Conservation (phyloP, 1,140 invertebrate species). For the Hyphantria cunea region DNA sequence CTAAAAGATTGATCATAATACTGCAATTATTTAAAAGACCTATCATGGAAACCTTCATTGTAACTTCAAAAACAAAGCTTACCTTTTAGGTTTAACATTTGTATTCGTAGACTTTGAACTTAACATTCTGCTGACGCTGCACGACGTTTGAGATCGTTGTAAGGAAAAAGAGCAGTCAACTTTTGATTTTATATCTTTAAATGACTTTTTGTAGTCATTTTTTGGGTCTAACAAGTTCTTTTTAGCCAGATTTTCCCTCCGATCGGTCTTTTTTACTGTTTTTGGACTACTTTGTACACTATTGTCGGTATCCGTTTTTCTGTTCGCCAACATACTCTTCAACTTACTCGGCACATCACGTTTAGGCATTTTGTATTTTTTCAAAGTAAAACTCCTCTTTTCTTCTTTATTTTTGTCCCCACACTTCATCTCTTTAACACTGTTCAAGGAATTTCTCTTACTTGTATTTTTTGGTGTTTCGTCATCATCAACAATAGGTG, state of each 20-base stretch:
- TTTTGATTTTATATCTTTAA: constrained; percentile 92
- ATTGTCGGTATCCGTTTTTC: constrained; percentile 75
- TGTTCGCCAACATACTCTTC: constrained; percentile 85
- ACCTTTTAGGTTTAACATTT: constrained; percentile 78
- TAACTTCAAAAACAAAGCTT: constrained; percentile 18
- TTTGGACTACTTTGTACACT: constrained; percentile 75
- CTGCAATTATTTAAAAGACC: background rate
- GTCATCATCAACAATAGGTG: constrained; percentile 51
- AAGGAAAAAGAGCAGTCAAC: constrained; percentile 82
- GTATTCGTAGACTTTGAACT: constrained; percentile 72
- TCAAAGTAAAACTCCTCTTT: constrained; percentile 81
- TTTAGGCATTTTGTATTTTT: constrained; percentile 90
- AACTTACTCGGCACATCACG: constrained; percentile 88
- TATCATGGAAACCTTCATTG: too few species aligned
- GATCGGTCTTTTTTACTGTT: constrained; percentile 78
- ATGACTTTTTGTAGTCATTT: constrained; percentile 86
- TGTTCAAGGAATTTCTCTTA: constrained; percentile 74
- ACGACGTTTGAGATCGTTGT: constrained; percentile 75
- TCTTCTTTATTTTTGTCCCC: constrained; percentile 81
- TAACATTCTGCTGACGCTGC: constrained; percentile 72
- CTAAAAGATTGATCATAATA: background rate
- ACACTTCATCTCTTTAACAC: constrained; percentile 58
- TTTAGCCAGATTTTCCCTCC: constrained; percentile 91
- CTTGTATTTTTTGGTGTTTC: constrained; percentile 68
- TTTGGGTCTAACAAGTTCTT: constrained; percentile 85